Evolutionary conservation across 2,113 vertebrate genomes (phyloP).

Genomic region (Colistium nudipinnis): DNA sequence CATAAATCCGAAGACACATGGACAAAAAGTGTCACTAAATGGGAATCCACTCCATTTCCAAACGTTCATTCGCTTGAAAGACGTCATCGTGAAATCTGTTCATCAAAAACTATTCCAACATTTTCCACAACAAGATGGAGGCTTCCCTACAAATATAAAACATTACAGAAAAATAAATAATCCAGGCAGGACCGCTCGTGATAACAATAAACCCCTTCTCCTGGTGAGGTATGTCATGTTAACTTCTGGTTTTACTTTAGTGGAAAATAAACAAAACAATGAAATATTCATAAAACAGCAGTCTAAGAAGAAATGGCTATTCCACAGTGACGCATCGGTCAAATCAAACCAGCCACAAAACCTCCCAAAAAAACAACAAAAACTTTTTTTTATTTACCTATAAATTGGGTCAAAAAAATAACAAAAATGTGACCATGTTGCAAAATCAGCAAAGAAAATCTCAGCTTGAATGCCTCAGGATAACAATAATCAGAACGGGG

Average conservation of each 20-base stretch:
- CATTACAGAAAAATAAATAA: not conserved
- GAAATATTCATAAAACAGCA: constrained; percentile 1
- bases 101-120: not conserved
- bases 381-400: constrained; percentile 33
- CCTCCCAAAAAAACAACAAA: not conserved
- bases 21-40: not conserved
- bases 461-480: constrained; percentile 36
- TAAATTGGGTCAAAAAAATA: constrained; percentile 30
- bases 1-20: too few relatives aligned
- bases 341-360: not conserved
- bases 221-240: not conserved
- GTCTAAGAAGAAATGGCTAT: not conserved
- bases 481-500: constrained; percentile 46
- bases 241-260: not conserved
- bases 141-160: not conserved
- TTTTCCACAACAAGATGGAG: not conserved
- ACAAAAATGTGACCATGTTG: constrained; percentile 32
- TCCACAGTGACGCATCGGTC: not conserved
- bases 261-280: not conserved
- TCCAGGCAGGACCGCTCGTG: not conserved
- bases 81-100: not conserved
- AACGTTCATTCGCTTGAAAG: not conserved
- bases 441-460: constrained; percentile 33
- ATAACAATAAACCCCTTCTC: not conserved
- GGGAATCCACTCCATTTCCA: not conserved